Evolutionary conservation across 2,797 vertebrate species (phyloP), one percentile per base, ranked within the genome.

Genomic region (Anguilla marmorata): DNA sequence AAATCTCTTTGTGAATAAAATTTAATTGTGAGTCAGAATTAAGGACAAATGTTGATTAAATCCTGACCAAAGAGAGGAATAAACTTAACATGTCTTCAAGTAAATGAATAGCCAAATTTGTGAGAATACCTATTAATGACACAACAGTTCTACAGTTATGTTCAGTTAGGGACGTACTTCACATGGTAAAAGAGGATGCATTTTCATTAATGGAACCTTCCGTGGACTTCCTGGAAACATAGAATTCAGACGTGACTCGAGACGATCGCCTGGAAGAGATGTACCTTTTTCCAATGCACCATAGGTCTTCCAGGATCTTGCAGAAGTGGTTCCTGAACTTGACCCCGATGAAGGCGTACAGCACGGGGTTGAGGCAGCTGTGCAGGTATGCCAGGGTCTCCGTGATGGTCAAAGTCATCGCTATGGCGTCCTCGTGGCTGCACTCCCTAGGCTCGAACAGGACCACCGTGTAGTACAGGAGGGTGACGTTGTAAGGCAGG

Each of bases 141-240:
- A 24, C 21, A 82, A 9, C 41, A 0, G 11, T n/a, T 2, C 1
- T n/a, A 41, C 33, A 37, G 69, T 33, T 14, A 72, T 14, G 21
- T 50, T 86, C 45, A 7, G 63, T n/a, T 52, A 2, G 4, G 33
- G 41, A 48, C 45, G 12, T 24, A n/a, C 24, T 21, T 95, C 93
- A 98, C 92, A 98, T 96, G 37, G 97, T 97, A 88, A 98, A 98
- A 56, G 98, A 98, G 0, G 97, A 97, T 0, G 89, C 94, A 0
- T 92, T 95, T 1, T 97, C 96, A 1, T 93, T 93, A 79, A 95
- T 90, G 21, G 41, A 94, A 0, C 92, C 93, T 74, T 98, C 97
- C 33, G 96, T 94, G 0, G 96, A 97, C 45, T 92, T 94, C 3
- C 95, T 91, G 79, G 97, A 97, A 21, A 93, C 0, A 11, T 91